phyloP scores from a whole-genome alignment of 2,113 vertebrate species.

The Elephantulus edwardii region DNA sequence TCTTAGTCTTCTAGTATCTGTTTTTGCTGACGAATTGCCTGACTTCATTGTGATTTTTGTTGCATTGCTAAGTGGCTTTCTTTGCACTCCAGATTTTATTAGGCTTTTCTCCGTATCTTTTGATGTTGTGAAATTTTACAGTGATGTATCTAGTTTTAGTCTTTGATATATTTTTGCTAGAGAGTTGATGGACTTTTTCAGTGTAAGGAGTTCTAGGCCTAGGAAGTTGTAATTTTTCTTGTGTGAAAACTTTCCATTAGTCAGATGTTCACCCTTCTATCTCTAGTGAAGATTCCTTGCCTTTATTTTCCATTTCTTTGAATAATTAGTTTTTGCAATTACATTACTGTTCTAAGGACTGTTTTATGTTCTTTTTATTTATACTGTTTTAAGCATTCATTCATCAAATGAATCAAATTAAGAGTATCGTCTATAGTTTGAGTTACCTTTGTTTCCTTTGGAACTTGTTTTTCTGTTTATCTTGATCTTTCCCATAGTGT shows the following conservation, averaged over 20 bases:
- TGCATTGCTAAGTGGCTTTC: background rate
- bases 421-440: background rate
- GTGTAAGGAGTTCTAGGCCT: background rate
- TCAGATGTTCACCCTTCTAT: background rate
- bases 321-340: conserved; percentile 31
- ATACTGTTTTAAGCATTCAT: background rate
- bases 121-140: background rate
- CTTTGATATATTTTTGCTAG: background rate
- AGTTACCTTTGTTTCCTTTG: background rate
- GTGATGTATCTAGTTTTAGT: background rate
- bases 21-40: background rate
- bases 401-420: background rate
- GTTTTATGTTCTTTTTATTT: background rate
- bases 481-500: background rate
- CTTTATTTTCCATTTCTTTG: conserved; percentile 5
- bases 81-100: background rate
- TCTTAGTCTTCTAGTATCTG: background rate
- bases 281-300: background rate
- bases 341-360: background rate
- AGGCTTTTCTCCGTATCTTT: background rate
- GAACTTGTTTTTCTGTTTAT: background rate
- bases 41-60: background rate
- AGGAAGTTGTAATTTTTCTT: conserved; percentile 15
- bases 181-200: conserved; percentile 8
- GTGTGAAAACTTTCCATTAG: background rate